Conservation (phyloP, 2,888 invertebrate genomes). For the Laothoe populi region DNA sequence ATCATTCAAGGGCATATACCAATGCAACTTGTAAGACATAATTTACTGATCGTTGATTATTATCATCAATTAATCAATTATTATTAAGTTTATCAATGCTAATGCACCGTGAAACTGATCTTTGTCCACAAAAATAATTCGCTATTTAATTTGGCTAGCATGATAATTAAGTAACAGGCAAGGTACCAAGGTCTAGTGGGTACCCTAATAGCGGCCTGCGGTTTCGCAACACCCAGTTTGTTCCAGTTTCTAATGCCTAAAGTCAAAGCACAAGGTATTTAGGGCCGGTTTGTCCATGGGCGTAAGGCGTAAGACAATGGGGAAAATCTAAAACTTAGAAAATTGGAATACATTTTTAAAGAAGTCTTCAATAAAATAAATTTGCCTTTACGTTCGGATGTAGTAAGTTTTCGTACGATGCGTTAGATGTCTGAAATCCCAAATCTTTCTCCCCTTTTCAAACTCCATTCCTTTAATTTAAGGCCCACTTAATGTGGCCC, state of each 20-base stretch:
- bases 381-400: too few relatives aligned
- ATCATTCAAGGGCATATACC: conserved; percentile 20
- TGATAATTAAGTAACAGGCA: conserved; percentile 84
- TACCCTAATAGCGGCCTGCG: conserved; percentile 70
- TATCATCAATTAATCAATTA: too few relatives aligned
- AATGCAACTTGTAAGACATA: conserved; percentile 11
- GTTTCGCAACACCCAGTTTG: conserved; percentile 66
- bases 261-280: conserved; percentile 78
- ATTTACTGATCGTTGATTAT: conserved; percentile 24
- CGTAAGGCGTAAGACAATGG: too few relatives aligned
- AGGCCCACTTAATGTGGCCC: too few relatives aligned
- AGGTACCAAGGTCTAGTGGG: conserved; percentile 69
- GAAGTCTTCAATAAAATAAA: too few relatives aligned
- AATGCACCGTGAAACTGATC: conserved; percentile 37
- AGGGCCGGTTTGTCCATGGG: conserved; percentile 65
- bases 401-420: too few relatives aligned
- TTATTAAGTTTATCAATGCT: conserved; percentile 25
- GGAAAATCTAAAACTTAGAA: too few relatives aligned
- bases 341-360: too few relatives aligned
- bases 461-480: too few relatives aligned
- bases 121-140: conserved; percentile 62
- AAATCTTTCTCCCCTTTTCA: too few relatives aligned
- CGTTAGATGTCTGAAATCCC: too few relatives aligned
- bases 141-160: conserved; percentile 77
- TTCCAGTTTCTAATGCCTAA: conserved; percentile 71